A percentile compares a stretch with the other conserved stretches of the same genome.
These are phyloP conservation scores for Aphelinus atriplicis DNA, from an alignment of 1,140 invertebrate genomes.

Conservation along the genomic window DNA sequence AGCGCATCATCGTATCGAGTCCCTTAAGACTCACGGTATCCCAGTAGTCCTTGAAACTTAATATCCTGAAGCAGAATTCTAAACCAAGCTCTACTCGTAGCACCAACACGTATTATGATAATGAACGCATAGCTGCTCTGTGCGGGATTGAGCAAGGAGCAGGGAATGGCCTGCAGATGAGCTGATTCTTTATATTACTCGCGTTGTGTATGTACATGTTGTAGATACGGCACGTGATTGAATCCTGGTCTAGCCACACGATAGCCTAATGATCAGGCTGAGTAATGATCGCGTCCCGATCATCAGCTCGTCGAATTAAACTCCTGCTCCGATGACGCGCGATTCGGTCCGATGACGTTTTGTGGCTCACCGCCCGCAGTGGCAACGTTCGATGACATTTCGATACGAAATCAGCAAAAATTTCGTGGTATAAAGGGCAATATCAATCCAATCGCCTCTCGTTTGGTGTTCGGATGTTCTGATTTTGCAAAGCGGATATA, in stretches of 20 bases:
- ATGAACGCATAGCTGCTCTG: too few relatives aligned
- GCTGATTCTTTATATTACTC: constrained; percentile 40
- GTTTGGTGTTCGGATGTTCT: too few relatives aligned
- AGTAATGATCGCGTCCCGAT: constrained; percentile 48
- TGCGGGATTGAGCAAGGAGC: too few relatives aligned
- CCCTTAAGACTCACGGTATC: too few relatives aligned
- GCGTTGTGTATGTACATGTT: constrained; percentile 46
- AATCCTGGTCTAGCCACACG: constrained; percentile 39
- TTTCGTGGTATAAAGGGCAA: too few relatives aligned
- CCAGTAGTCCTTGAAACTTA: too few relatives aligned
- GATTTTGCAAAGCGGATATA: too few relatives aligned
- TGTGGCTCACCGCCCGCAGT: background rate
- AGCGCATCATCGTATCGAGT: too few relatives aligned
- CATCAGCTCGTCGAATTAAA: constrained; percentile 33
- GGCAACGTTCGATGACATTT: constrained; percentile 13
- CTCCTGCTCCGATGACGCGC: background rate
- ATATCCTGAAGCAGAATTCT: too few relatives aligned
- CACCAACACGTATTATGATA: too few relatives aligned
- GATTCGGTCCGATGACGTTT: constrained; percentile 9
- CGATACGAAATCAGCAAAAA: background rate
- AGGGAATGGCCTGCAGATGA: background rate
- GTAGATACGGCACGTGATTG: constrained; percentile 47
- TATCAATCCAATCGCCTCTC: too few relatives aligned
- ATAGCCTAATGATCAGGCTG: constrained; percentile 50
- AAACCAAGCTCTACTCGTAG: too few relatives aligned